Conservation (phyloP, 2,797 vertebrate species). For the Melanotaenia maccullochi region DNA sequence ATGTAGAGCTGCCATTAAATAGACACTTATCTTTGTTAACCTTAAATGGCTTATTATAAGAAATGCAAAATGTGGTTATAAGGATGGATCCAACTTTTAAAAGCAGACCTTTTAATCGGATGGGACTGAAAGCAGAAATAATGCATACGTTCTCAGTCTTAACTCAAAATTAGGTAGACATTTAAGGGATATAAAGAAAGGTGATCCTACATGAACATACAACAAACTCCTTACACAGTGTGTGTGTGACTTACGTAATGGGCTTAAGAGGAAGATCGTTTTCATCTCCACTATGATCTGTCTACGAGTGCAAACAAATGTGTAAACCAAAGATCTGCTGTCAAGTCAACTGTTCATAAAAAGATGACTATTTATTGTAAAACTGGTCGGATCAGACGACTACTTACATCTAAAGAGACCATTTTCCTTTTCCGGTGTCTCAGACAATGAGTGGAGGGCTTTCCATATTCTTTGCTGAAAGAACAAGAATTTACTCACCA, state of each 20-base stretch:
- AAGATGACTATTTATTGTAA: not conserved
- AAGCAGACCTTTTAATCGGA: not conserved
- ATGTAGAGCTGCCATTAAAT: not conserved
- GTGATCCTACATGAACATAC: not conserved
- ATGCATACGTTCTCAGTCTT: too few species aligned
- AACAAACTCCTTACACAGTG: not conserved
- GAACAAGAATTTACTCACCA: slow-evolving; percentile 9
- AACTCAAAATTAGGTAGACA: too few species aligned
- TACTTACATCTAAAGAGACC: slow-evolving; percentile 73
- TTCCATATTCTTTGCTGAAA: slow-evolving; percentile 28
- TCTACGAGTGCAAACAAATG: not conserved
- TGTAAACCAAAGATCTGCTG: not conserved
- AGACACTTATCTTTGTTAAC: not conserved
- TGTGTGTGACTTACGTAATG: slow-evolving; percentile 32
- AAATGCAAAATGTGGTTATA: not conserved
- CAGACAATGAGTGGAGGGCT: fast-evolving
- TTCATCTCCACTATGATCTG: not conserved
- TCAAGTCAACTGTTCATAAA: not conserved
- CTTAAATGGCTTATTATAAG: not conserved
- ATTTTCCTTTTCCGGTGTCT: not conserved
- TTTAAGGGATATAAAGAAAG: too few species aligned
- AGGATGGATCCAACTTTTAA: not conserved
- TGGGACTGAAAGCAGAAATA: not conserved
- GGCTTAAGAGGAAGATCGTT: slow-evolving; percentile 30
- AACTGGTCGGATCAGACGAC: not conserved